Percentiles rank a stretch among this genome's conserved stretches.
Evolutionary conservation across 37 sponge, comb jelly and placozoan genomes (phyloP).

Genomic region (Beroe forskalii): DNA sequence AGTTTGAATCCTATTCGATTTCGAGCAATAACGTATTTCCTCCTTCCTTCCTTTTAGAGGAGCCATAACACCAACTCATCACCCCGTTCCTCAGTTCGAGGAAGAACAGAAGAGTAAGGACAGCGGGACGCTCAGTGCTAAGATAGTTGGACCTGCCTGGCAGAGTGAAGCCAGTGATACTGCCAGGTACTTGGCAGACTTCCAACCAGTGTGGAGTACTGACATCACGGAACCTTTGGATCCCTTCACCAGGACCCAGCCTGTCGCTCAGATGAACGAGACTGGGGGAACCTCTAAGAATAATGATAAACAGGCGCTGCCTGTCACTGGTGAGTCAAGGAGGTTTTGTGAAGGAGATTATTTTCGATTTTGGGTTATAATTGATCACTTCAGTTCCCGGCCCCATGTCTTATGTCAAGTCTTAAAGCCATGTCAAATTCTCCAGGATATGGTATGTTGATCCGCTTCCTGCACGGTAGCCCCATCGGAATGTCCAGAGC

Average conservation of each 20-base stretch:
- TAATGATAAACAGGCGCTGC: neutral
- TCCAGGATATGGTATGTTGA: constrained; percentile 83
- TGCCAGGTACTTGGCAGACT: neutral
- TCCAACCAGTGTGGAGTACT: neutral
- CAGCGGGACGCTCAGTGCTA: constrained; percentile 3
- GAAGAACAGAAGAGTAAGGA: constrained; percentile 64
- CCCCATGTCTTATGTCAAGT: too few relatives aligned
- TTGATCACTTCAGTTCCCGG: neutral
- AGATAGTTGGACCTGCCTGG: constrained; percentile 60
- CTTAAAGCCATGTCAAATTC: neutral
- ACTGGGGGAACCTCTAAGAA: neutral
- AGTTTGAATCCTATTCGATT: too few relatives aligned
- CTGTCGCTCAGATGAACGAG: constrained; percentile 55
- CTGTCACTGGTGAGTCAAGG: neutral
- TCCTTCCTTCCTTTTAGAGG: too few relatives aligned
- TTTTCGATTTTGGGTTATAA: neutral
- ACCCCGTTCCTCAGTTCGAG: constrained; percentile 16
- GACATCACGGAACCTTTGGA: constrained; percentile 15
- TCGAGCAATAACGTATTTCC: too few relatives aligned
- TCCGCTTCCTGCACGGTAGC: constrained; percentile 79
- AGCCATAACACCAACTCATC: neutral
- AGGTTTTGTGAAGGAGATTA: too few relatives aligned
- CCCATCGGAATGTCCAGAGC: constrained; percentile 71
- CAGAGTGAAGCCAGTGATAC: neutral
- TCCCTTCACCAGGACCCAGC: constrained; percentile 26